Percentiles rank a stretch among this genome's conserved stretches.
These are phyloP conservation scores for Oreochromis aureus DNA, from an alignment of 2,113 vertebrate genomes.

Conservation along the genomic window DNA sequence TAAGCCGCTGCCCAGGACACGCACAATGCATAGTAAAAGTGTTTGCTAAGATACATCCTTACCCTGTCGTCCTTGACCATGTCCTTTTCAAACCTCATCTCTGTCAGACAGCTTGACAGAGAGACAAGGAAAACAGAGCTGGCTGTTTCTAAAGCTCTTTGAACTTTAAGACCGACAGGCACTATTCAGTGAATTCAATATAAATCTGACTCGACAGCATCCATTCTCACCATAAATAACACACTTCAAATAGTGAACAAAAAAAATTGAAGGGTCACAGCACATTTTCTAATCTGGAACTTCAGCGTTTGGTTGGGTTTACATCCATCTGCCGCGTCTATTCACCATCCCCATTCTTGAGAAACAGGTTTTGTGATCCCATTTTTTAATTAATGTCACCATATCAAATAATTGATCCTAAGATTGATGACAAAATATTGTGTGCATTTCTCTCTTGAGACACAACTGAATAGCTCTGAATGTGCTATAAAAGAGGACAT, in stretches of 20 bases:
- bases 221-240: slow-evolving; percentile 63
- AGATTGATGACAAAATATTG: slow-evolving; percentile 5
- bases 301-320: not conserved
- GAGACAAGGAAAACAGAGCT: slow-evolving; percentile 35
- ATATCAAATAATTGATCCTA: slow-evolving; percentile 23
- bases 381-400: slow-evolving; percentile 9
- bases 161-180: slow-evolving; percentile 60
- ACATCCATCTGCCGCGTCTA: not conserved
- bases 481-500: not conserved
- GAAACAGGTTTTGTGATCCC: not conserved
- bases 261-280: slow-evolving; percentile 29
- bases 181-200: slow-evolving; percentile 46
- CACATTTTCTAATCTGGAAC: slow-evolving; percentile 30
- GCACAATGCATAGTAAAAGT: slow-evolving; percentile 41
- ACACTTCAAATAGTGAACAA: slow-evolving; percentile 42
- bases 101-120: slow-evolving; percentile 25
- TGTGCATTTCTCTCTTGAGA: not conserved
- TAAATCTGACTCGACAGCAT: slow-evolving; percentile 63
- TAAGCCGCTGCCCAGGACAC: not conserved
- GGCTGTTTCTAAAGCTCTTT: slow-evolving; percentile 63
- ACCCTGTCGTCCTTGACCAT: slow-evolving; percentile 56
- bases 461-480: not conserved
- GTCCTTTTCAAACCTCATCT: slow-evolving; percentile 70
- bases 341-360: not conserved
- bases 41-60: slow-evolving; percentile 41